Base-by-base conservation (phyloP, 2,113 vertebrate genomes). In the Corynorhinus townsendii region DNA sequence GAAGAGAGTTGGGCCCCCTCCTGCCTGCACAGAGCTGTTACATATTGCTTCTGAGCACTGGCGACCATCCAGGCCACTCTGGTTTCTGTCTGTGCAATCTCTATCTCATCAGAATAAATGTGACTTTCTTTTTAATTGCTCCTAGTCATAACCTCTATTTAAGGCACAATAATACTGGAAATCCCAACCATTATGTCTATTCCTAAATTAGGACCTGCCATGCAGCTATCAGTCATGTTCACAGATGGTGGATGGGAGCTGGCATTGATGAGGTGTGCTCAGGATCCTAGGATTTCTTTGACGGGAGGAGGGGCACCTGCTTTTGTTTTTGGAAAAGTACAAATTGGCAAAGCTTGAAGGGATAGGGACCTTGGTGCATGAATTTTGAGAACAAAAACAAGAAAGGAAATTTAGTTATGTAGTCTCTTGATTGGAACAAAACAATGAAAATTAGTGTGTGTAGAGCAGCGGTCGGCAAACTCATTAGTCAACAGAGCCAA, bases 121-220 rank as follows among this genome's bases (percentile, higher is more conserved):
- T 80, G 66, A 92, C 85, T 96, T 96, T 79, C 38, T 64, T 94
- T 92, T 83, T 81, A 20, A 81, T 94, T 81, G 30, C 76, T 30
- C 82, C 38, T 71, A 35, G 19, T 80, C 26, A 40, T 91, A 92
- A 81, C n/a, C 6, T 93, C 56, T 81, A 96, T 66, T 80, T 95
- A 83, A 93, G 93, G 66, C 43, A 64, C 54, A 45, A 90, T 96
- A 96, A 96, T 90, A 14, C 35, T 76, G 47, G 26, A 95, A 95
- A 82, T 94, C 45, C 59, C 66, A 96, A 87, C 11, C 59, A 69
- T 62, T 77, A 72, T 49, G 38, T n/a, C 19, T 10, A 49, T 62
- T 90, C 64, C 75, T 95, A 71, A 85, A 94, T 94, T 97, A 95
- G 90, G 33, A 85, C 66, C 84, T 69, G 40, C 54, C 80, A 35